Conservation (phyloP, 2,113 vertebrate genomes). For the Formicarius rufipectus region DNA sequence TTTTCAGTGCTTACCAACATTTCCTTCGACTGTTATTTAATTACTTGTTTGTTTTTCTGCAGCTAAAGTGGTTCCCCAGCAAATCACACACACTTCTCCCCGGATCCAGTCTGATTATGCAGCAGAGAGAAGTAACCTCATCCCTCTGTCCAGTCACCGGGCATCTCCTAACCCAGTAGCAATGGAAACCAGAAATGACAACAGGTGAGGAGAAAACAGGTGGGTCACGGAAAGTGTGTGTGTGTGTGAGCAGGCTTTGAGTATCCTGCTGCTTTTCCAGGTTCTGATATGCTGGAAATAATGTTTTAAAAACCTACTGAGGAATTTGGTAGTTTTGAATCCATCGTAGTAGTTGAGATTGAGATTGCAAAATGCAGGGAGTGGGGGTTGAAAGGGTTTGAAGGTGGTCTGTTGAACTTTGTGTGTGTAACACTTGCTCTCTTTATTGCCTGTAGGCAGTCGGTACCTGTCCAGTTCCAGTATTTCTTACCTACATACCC, state of each 20-base stretch:
- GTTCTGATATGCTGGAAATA: not conserved
- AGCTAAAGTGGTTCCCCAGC: slow-evolving; percentile 99
- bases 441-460: slow-evolving; percentile 74
- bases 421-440: not conserved
- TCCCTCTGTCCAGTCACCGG: slow-evolving; percentile 90
- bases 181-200: slow-evolving; percentile 95
- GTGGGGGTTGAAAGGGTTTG: not conserved
- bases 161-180: slow-evolving; percentile 95
- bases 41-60: not conserved
- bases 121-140: slow-evolving; percentile 89
- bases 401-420: not conserved
- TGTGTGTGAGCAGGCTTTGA: not conserved
- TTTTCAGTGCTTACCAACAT: not conserved
- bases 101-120: slow-evolving; percentile 94
- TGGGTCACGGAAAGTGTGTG: not conserved
- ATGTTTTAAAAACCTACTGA: fast-evolving
- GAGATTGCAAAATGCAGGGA: not conserved
- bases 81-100: slow-evolving; percentile 92
- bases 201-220: slow-evolving; percentile 78
- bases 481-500: slow-evolving; percentile 93
- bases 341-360: not conserved
- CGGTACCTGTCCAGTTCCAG: slow-evolving; percentile 95
- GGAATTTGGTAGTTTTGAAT: not conserved
- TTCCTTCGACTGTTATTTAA: not conserved
- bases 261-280: not conserved